Base-by-base conservation (phyloP, 2,113 vertebrate species). In the Agelaius phoeniceus region DNA sequence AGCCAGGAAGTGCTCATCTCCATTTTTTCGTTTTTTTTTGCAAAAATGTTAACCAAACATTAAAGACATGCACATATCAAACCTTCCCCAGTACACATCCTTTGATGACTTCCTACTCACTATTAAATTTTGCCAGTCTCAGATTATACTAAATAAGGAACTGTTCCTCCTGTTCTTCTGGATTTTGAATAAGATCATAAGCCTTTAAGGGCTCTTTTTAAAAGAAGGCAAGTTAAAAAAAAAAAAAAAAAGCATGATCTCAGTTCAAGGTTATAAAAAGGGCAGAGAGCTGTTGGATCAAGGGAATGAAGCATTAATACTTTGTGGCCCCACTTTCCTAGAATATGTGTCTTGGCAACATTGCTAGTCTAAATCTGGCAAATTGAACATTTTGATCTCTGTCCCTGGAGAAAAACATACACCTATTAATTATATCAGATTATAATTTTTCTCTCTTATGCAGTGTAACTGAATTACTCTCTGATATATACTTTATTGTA, bases 381-480 rank as follows among this genome's bases (percentile, higher is more conserved):
- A 93, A 92, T 31, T 57, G 55, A 84, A 4, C 85, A 94, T 95
- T 93, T 95, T 90, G 43, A 79, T 86, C 51, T 90, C 66, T 59
- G 27, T 79, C 58, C 66, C 75, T 66, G 49, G 55, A 79, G 85
- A 92, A 90, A 90, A 94, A 87, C 30, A 48, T 1, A 4, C 41
- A 80, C 63, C 68, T 84, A 73, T 84, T 86, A 52, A 73, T 92
- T 86, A 52, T 58, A 84, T 61, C 65, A 74, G 72, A 77, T 95
- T 52, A 94, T 61, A 81, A 54, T 73, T 90, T 93, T 84, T 52
- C 57, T 87, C 49, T 89, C 78, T 84, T 85, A 4, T 41, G 13
- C 14, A 41, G 66, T 26, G 16, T 77, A 83, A 76, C 46, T 4
- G 19, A 91, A 76, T 27, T 71, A 30, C 27, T 77, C 61, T 78